Evolutionary conservation across 2,888 invertebrate species (phyloP).

Genomic region (Molorchus minor): DNA sequence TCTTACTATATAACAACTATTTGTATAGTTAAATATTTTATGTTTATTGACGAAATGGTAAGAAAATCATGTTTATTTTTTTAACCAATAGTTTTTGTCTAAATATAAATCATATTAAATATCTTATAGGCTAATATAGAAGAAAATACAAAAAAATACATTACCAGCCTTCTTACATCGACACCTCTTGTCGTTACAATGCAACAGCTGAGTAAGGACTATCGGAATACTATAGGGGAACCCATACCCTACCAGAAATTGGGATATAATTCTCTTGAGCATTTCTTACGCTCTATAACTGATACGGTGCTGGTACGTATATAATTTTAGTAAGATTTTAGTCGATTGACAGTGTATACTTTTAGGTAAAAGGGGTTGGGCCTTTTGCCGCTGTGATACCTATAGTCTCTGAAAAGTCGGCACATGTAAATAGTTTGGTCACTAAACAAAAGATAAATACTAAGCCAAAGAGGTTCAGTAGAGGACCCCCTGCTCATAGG

Average conservation of each 20-base stretch:
- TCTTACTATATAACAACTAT: too few species aligned
- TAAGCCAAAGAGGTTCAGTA: conserved; percentile 14
- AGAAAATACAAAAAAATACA: conserved; percentile 38
- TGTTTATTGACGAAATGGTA: too few species aligned
- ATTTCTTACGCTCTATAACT: conserved; percentile 48
- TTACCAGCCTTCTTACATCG: conserved; percentile 50
- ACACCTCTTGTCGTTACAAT: conserved; percentile 44
- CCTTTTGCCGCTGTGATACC: conserved; percentile 42
- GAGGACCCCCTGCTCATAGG: too few species aligned
- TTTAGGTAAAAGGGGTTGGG: conserved; percentile 49
- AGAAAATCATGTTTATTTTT: neutral
- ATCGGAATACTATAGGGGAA: conserved; percentile 45
- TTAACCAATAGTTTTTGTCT: neutral
- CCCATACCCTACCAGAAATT: conserved; percentile 47
- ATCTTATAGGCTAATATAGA: conserved; percentile 13
- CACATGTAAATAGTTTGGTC: conserved; percentile 54
- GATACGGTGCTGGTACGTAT: conserved; percentile 45
- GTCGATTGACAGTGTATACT: conserved; percentile 18
- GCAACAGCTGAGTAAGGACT: conserved; percentile 46
- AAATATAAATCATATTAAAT: neutral
- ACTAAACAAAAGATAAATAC: conserved; percentile 46
- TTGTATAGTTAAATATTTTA: too few species aligned
- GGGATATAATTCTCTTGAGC: conserved; percentile 45
- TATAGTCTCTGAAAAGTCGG: conserved; percentile 45
- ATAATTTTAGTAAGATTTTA: conserved; percentile 11